Base-by-base conservation (phyloP, 2,888 invertebrate genomes). In the Platynereis dumerilii region DNA sequence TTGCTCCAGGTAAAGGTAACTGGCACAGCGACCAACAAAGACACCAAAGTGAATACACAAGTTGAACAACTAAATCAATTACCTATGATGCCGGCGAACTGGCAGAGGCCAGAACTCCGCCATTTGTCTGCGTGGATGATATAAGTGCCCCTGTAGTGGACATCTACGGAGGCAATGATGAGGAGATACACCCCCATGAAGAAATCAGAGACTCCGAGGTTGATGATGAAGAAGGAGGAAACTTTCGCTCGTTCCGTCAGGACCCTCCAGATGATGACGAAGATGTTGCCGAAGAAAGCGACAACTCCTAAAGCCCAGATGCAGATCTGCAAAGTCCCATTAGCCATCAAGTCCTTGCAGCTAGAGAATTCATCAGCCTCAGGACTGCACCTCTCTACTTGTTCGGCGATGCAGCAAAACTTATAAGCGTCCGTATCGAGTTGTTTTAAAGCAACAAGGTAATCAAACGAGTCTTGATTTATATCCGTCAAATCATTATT, bases 151-250 rank as follows among this genome's bases (percentile, higher is more conserved):
- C 62, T 26, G 59, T 65, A 68, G 53, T 53, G 44, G 42, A 55
- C 55, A 27, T 69, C 69, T 5, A 64, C 66, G 1, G 59, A 52
- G 53, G 69, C 66, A 68, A 89, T 88, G 52, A 87, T 83, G 67
- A 89, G 86, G 65, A 89, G 79, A 77, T 89, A 89, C 53, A 88
- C 78, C 26, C 89, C 88, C 89, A 89, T 89, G 44, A 89, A 80
- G 10, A 89, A 83, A 76, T 89, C 89, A 24, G 89, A 88, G 58
- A 87, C 81, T 0, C 88, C 88, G 71, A 89, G 82, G 76, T 89
- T 89, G 70, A 88, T 86, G 67, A 89, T 85, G 80, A 88, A 70
- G 60, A 72, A 70, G 15, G 69, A 69, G 15, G 72, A 58, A 15
- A 69, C 64, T 27, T 57, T 54, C 10, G 45, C 26, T 17, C 64